These are phyloP conservation scores for Microtus ochrogaster DNA, from an alignment of 2,113 vertebrate species.

Conservation along the genomic window DNA sequence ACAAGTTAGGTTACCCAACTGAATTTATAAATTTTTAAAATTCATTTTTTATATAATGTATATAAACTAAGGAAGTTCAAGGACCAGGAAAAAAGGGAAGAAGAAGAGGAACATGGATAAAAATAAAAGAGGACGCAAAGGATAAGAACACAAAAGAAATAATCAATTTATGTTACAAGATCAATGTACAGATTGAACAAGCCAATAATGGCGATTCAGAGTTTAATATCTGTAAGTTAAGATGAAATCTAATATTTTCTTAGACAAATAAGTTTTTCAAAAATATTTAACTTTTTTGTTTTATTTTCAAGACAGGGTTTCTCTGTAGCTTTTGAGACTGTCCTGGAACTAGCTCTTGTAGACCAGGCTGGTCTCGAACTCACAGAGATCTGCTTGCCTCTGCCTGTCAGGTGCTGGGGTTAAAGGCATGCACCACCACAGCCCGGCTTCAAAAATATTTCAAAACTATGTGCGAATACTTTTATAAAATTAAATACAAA, in stretches of 20 bases:
- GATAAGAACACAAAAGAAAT: not conserved
- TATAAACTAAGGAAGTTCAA: not conserved
- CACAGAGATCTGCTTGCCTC: no score
- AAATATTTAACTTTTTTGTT: no score
- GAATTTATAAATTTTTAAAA: not conserved
- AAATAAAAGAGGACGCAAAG: not conserved
- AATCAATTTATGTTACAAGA: not conserved
- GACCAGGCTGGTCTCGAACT: no score
- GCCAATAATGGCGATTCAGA: not conserved
- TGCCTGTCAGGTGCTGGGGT: no score
- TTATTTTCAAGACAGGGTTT: no score
- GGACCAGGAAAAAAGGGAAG: not conserved
- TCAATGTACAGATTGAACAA: not conserved
- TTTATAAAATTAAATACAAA: not conserved
- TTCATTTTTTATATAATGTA: not conserved
- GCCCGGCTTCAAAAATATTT: not conserved
- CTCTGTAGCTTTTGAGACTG: no score
- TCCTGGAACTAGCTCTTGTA: no score
- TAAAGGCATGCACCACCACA: no score
- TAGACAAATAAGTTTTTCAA: not conserved
- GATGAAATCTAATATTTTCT: not conserved
- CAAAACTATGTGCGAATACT: not conserved
- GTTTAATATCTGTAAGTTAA: not conserved
- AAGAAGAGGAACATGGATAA: not conserved
- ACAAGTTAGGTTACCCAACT: not conserved